A percentile compares a stretch with the other conserved stretches of the same genome.
Conservation (phyloP, 2,113 vertebrate species). For the Eptesicus fuscus region DNA sequence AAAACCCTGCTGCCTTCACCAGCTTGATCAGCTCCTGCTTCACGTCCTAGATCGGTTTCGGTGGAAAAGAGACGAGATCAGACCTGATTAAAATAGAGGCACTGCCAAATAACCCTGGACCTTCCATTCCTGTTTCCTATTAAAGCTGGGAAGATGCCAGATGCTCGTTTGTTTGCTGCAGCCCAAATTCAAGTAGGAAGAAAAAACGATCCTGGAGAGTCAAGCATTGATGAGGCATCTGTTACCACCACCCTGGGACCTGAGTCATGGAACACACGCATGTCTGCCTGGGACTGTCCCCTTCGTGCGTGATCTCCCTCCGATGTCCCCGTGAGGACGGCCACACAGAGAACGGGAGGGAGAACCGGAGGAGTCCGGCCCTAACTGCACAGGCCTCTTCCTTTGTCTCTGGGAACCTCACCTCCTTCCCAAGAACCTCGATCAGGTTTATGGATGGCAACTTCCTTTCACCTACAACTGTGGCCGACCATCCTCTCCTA, state of each 20-base stretch:
- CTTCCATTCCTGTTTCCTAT: neutral
- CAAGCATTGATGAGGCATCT: neutral
- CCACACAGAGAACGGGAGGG: neutral
- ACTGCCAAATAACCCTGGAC: neutral
- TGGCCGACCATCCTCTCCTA: neutral
- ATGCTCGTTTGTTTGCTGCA: neutral
- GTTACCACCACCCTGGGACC: neutral
- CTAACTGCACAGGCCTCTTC: neutral
- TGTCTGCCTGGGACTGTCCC: neutral
- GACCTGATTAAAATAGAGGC: neutral
- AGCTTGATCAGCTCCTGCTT: conserved; percentile 92
- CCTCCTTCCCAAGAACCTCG: neutral
- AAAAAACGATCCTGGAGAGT: neutral
- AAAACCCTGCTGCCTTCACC: conserved; percentile 93
- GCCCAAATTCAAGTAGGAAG: neutral
- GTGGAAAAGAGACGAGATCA: conserved; percentile 10
- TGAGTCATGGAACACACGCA: neutral
- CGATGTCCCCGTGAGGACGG: neutral
- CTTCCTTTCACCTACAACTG: neutral
- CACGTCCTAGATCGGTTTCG: conserved; percentile 85
- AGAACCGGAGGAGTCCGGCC: neutral
- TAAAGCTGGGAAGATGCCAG: neutral
- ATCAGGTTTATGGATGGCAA: neutral
- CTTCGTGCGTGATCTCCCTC: neutral
- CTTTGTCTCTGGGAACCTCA: neutral